Evolutionary conservation across 2,113 vertebrate species (phyloP).

Genomic region (Psettodes erumei): DNA sequence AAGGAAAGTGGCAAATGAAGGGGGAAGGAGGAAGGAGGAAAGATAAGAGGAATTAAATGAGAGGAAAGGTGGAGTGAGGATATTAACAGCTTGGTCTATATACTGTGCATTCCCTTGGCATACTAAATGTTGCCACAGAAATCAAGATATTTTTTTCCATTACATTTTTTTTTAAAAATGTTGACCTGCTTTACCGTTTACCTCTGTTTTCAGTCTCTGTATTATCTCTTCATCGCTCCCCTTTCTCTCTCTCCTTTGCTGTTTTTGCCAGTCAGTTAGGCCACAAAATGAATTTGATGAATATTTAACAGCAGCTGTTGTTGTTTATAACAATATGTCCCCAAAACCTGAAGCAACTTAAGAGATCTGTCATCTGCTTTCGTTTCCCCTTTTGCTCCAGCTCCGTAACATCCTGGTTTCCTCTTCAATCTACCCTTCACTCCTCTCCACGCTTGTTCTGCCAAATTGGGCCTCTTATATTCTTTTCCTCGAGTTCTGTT

Average conservation of each 20-base stretch:
- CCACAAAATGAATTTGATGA: conserved; percentile 67
- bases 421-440: not conserved
- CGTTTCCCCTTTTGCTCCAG: conserved; percentile 18
- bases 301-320: conserved; percentile 79
- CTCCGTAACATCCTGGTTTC: conserved; percentile 22
- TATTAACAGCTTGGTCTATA: conserved; percentile 5
- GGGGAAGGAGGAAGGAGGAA: conserved; percentile 24
- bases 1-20: conserved; percentile 26
- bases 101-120: not conserved
- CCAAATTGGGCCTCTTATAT: conserved; percentile 1
- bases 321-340: conserved; percentile 71
- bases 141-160: not conserved
- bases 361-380: conserved; percentile 24
- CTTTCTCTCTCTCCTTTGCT: conserved; percentile 26
- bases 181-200: not conserved
- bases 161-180: conserved; percentile 21
- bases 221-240: conserved; percentile 6
- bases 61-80: conserved; percentile 27
- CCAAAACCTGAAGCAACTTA: conserved; percentile 50
- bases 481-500: not conserved
- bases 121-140: not conserved
- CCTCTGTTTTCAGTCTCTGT: conserved; percentile 13
- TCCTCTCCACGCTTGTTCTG: conserved; percentile 4
- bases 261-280: conserved; percentile 54
- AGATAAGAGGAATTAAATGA: conserved; percentile 23